Evolutionary conservation across 1,140 invertebrate genomes (phyloP), one percentile per base, ranked within the genome.

Genomic region (Cydia pomonella): DNA sequence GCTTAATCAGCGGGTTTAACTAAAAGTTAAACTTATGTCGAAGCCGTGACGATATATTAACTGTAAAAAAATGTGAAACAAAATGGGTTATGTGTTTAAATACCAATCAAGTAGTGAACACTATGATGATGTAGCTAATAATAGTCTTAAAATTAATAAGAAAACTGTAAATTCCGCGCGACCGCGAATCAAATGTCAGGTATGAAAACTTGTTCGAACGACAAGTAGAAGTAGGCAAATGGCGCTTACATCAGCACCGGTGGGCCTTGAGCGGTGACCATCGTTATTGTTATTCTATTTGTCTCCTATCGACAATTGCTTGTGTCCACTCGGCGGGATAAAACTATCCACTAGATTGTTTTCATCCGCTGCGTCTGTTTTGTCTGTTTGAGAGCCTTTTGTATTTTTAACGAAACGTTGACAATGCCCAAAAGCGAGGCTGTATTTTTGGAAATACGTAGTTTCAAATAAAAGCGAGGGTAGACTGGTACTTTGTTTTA

Each of bases 211-310:
- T 69, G 64, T 69, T 69, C 29, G 64, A 33, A 23, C 63, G 63
- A 66, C 27, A 38, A 69, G 29, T 66, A 66, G 63, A n/a, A 29
- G 63, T 33, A 69, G 64, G 64, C 64, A 33, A 69, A 69, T 69
- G 29, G 9, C 64, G 27, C 27, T 69, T 69, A 69, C 64, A 69
- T 69, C 64, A 69, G 64, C 64, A 33, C 64, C 27, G 18, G 64
- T 69, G 64, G 64, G 27, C 64, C 64, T 69, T 69, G 64, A 69
- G 29, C n/a, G 18, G 27, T 6, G 25, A 33, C 64, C 29, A 41
- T 69, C 29, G 64, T 69, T 69, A 69, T 69, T 69, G 64, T 69
- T 69, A 69, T 69, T 69, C 64, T 69, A 69, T 69, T 69, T 69
- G 64, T 69, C 63, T 66, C 64, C 64, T 41, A 41, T 41, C 29